phyloP scores from a whole-genome alignment of 2,113 vertebrate species.

The Proteles cristata region DNA sequence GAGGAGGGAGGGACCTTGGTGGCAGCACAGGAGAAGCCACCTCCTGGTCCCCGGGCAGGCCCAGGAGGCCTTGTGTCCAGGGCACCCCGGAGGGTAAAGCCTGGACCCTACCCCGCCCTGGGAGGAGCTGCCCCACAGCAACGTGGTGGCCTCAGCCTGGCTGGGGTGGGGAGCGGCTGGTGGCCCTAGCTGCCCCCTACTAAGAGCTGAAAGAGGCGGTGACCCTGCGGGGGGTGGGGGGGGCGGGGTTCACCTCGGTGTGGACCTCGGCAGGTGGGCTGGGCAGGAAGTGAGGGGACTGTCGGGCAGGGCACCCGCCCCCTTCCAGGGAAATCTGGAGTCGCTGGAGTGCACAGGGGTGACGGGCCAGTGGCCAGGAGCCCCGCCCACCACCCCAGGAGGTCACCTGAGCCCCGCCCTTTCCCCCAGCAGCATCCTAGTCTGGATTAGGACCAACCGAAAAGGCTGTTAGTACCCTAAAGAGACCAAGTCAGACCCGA shows the following conservation, averaged over 20 bases:
- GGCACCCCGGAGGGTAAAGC: neutral
- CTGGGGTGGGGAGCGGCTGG: too few species aligned
- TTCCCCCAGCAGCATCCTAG: neutral
- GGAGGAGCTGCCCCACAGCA: neutral
- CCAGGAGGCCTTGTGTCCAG: neutral
- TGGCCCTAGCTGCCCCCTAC: too few species aligned
- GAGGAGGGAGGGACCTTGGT: neutral
- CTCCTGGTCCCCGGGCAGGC: neutral
- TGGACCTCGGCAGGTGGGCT: neutral
- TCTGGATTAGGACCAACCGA: neutral
- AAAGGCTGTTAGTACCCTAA: rapidly evolving
- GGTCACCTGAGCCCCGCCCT: neutral
- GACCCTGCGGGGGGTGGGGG: too few species aligned
- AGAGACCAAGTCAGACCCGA: neutral
- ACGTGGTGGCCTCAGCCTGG: rapidly evolving
- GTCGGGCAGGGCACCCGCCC: neutral
- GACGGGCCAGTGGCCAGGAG: neutral
- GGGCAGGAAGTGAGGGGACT: neutral
- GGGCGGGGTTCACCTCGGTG: too few species aligned
- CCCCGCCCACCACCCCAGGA: rapidly evolving
- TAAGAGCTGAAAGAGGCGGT: neutral
- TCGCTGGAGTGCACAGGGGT: neutral
- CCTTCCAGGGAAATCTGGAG: neutral
- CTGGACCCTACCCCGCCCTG: neutral
- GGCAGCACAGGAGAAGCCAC: neutral